Evolutionary conservation across 2,888 invertebrate genomes (phyloP), one percentile per base, ranked within the genome.

Genomic region (Lamellibrachia columna): DNA sequence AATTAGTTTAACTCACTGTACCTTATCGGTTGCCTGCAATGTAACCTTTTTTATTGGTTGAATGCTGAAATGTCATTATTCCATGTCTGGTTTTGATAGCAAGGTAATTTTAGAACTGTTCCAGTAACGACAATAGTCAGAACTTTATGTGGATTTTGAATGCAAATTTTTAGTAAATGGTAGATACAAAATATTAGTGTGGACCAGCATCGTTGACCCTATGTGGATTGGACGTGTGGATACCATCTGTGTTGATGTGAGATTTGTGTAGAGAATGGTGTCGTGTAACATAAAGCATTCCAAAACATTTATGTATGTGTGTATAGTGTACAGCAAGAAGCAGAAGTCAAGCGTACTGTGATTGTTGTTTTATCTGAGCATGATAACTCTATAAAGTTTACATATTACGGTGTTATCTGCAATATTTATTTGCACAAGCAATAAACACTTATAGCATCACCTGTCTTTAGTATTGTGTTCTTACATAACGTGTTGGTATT

Each of bases 331-430:
- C 22, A 22, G 22, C 75, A 75, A 3, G 6, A 75, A n/a, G 75
- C 75, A 15, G 0, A 75, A 15, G 75, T 22, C n/a, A 75, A 75
- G 75, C 75, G 22, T 75, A 15, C 75, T 75, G 75, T 75, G 75
- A 75, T 75, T 75, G 75, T 75, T 75, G 6, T 75, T 75, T 75
- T 75, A 15, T n/a, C n/a, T 75, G 22, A 22, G 75, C 75, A 6
- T 75, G 75, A 75, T 75, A 75, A 75, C 75, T 75, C n/a, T 75
- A 40, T 40, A 75, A 75, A 11, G 75, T 75, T 75, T n/a, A 75
- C 75, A 75, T 75, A 75, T 75, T 75, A 75, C 22, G 22, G 75
- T 75, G 75, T 75, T 75, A 75, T n/a, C 75, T 75, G 75, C 75
- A 75, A 11, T 75, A 75, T 15, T 75, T 75, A 75, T 75, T 75